Evolutionary conservation across 2,888 invertebrate species (phyloP).

Genomic region (Carpatolechia fugitivella): DNA sequence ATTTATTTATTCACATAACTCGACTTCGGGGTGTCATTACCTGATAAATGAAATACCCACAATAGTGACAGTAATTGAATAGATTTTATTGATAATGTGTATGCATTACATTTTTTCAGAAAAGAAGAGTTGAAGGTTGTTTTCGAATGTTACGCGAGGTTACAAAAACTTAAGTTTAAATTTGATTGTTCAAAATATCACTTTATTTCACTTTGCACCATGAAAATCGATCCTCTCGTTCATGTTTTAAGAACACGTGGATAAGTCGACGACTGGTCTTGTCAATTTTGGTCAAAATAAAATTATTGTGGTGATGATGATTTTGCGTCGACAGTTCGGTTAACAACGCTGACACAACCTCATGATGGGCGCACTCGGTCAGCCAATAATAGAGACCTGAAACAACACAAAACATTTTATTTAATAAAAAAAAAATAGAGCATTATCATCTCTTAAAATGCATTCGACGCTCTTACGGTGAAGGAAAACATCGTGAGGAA

Average conservation of each 20-base stretch:
- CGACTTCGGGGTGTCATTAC: too few species aligned
- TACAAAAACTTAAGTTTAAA: constrained; percentile 31
- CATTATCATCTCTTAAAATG: too few species aligned
- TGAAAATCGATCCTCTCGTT: constrained; percentile 38
- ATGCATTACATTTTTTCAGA: too few species aligned
- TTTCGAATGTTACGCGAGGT: constrained; percentile 45
- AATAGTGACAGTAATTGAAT: too few species aligned
- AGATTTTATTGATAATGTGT: too few species aligned
- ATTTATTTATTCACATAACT: too few species aligned
- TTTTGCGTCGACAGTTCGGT: too few species aligned
- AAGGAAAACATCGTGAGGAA: too few species aligned
- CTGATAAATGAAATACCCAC: too few species aligned
- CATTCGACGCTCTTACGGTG: too few species aligned
- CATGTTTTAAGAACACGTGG: constrained; percentile 36
- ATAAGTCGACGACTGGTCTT: constrained; percentile 28
- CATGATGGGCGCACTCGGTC: constrained; percentile 17
- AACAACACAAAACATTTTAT: constrained; percentile 25
- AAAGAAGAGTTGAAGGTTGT: too few species aligned
- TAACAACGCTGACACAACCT: constrained; percentile 39
- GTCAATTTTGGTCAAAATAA: constrained; percentile 21
- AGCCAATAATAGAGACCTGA: constrained; percentile 27
- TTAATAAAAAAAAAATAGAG: background rate
- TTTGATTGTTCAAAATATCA: constrained; percentile 47
- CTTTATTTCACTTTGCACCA: constrained; percentile 34
- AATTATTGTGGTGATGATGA: constrained; percentile 33